Percentiles rank a stretch among this genome's conserved stretches.
Conservation (phyloP, 2,888 invertebrate species). For the Charanyca ferruginea region DNA sequence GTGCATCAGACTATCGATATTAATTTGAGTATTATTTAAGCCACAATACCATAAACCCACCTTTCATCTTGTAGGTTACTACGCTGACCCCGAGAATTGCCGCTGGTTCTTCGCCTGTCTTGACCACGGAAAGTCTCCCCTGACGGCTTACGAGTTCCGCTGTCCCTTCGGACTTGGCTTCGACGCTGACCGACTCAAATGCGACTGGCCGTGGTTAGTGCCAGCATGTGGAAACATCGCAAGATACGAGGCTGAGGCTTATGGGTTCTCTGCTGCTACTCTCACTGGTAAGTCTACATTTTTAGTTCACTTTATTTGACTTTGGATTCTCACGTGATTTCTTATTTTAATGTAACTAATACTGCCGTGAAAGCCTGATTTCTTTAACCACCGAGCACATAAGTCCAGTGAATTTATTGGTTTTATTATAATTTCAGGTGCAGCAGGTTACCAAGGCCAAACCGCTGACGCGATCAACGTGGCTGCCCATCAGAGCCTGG, state of each 20-base stretch:
- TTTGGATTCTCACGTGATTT: background rate
- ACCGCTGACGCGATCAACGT: constrained; percentile 87
- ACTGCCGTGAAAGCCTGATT: background rate
- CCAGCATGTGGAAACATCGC: constrained; percentile 91
- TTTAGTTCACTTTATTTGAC: too few relatives aligned
- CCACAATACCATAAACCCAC: background rate
- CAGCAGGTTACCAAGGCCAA: constrained; percentile 86
- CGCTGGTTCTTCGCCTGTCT: constrained; percentile 96
- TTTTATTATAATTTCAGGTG: constrained; percentile 74
- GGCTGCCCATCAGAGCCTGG: constrained; percentile 86
- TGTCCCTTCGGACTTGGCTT: constrained; percentile 95
- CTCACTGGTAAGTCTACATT: constrained; percentile 79
- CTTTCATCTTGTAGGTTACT: constrained; percentile 91
- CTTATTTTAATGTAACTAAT: too few relatives aligned
- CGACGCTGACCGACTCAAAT: constrained; percentile 93
- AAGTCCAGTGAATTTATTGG: background rate
- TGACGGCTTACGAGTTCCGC: constrained; percentile 95
- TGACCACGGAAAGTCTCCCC: constrained; percentile 92
- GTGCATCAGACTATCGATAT: background rate
- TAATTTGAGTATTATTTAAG: background rate
- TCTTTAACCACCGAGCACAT: background rate
- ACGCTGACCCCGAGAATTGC: constrained; percentile 95
- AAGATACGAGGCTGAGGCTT: constrained; percentile 88
- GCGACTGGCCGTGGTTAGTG: constrained; percentile 96
- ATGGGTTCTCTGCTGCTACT: constrained; percentile 84